Base-by-base conservation (phyloP, 2,888 invertebrate species). In the Leistus spinibarbis region DNA sequence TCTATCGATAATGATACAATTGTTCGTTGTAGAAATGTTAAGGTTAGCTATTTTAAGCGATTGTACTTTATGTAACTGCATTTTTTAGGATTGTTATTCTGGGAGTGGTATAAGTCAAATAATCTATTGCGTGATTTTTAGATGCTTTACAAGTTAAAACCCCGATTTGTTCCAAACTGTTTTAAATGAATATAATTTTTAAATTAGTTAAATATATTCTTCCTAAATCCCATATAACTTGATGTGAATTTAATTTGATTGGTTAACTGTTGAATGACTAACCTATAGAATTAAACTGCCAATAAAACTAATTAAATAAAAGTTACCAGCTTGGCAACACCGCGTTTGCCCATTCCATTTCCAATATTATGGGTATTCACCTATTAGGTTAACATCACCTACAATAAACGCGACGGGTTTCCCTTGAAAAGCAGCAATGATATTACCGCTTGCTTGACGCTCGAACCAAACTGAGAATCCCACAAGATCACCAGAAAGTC, bases 1-100 rank as follows among this genome's bases (percentile, higher is more conserved):
- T 40, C 40, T 10, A 40, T 40, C 40, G 40, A 40, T 40, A 40
- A 40, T 4, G 40, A 3, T 40, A 40, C 40, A 40, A 40, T 40
- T 40, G 4, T 20, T 57, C 16, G 57, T n/a, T 23, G 17, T 24
- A 23, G 16, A 72, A 72, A 72, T 65, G 65, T 65, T 72, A 72
- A 72, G 72, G 72, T 56, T 72, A 57, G 5, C 64, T 72, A 72
- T 72, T 72, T 66, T 72, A 57, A 65, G 72, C 57, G 72, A 66
- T 65, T 72, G 56, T 65, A 4, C n/a, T 24, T 24, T 24, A 24
- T 24, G 27, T 54, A 56, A 19, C 19, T 16, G 16, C 13, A 66
- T 20, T 66, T 54, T n/a, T 68, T 54, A 68, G 17, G 54, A 20
- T 7, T 10, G 7, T 7, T 10, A 40, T 5, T 24, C 13, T 13